Evolutionary conservation across 2,888 invertebrate species (phyloP).

Genomic region (Harpalus rufipes): DNA sequence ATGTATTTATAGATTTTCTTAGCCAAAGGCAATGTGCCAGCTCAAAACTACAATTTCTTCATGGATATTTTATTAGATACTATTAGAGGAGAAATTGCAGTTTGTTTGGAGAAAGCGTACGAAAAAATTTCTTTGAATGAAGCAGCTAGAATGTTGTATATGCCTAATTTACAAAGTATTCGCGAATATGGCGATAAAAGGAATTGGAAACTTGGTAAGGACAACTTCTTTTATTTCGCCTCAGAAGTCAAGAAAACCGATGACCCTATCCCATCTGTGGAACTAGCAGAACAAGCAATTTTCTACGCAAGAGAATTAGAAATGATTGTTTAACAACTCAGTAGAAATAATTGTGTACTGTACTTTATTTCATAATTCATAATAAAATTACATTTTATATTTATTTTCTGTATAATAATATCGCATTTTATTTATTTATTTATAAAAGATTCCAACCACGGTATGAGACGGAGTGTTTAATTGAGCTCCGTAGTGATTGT

Average conservation of each 20-base stretch:
- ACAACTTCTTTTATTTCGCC: conserved; percentile 90
- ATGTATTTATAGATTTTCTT: conserved; percentile 83
- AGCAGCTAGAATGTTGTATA: conserved; percentile 93
- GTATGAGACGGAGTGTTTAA: no score
- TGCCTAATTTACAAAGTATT: conserved; percentile 87
- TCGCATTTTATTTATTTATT: neutral
- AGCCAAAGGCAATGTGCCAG: conserved; percentile 97
- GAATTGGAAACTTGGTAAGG: conserved; percentile 89
- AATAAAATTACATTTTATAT: conserved; percentile 32
- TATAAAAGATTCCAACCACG: neutral
- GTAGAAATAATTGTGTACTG: conserved; percentile 33
- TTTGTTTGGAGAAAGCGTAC: conserved; percentile 98
- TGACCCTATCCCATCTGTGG: conserved; percentile 91
- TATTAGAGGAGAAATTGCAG: conserved; percentile 96
- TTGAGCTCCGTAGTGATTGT: no score
- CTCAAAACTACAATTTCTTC: conserved; percentile 96
- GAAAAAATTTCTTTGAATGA: conserved; percentile 92
- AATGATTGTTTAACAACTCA: conserved; percentile 93
- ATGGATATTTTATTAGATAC: conserved; percentile 98
- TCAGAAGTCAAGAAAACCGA: conserved; percentile 87
- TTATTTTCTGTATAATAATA: conserved; percentile 23
- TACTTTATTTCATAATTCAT: conserved; percentile 17
- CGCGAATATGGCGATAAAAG: conserved; percentile 90
- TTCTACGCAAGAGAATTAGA: conserved; percentile 98
- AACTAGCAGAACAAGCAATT: conserved; percentile 95